phyloP scores from a whole-genome alignment of 2,113 vertebrate species.

The Odobenus rosmarus region DNA sequence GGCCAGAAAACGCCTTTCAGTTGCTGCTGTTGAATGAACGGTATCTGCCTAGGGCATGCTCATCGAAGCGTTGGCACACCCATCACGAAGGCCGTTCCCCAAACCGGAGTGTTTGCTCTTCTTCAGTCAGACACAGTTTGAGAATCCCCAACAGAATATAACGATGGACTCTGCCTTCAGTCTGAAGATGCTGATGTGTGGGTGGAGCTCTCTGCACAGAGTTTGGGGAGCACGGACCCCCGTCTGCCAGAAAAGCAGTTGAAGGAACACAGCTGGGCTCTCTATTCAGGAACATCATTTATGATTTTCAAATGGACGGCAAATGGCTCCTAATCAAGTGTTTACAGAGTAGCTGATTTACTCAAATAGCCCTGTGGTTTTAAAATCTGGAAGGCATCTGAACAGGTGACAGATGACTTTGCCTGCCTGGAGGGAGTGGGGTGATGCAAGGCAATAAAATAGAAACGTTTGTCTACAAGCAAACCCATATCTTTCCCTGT shows the following conservation, averaged over 20 bases:
- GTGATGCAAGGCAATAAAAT: not conserved
- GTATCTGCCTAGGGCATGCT: not conserved
- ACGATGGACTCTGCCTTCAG: not conserved
- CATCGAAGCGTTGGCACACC: rapidly evolving
- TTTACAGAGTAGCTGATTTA: not conserved
- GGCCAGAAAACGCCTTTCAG: not conserved
- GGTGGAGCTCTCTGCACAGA: not conserved
- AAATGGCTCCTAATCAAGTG: not conserved
- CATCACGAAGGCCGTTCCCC: not conserved
- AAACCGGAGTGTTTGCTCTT: not conserved
- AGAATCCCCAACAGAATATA: not conserved
- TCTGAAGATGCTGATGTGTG: not conserved
- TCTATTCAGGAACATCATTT: not conserved
- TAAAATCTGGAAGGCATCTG: not conserved
- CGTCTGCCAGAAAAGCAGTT: not conserved
- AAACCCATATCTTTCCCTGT: no score
- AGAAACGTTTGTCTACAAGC: not conserved
- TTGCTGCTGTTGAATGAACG: not conserved
- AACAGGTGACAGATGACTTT: no score
- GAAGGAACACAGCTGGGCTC: no score
- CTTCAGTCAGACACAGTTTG: not conserved
- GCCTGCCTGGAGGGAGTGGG: not conserved
- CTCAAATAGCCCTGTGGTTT: not conserved
- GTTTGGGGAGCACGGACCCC: not conserved
- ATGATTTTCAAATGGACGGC: not conserved